Evolutionary conservation across 53 echinoderm and acorn worm genomes (phyloP).

Genomic region (Henricia sp.): DNA sequence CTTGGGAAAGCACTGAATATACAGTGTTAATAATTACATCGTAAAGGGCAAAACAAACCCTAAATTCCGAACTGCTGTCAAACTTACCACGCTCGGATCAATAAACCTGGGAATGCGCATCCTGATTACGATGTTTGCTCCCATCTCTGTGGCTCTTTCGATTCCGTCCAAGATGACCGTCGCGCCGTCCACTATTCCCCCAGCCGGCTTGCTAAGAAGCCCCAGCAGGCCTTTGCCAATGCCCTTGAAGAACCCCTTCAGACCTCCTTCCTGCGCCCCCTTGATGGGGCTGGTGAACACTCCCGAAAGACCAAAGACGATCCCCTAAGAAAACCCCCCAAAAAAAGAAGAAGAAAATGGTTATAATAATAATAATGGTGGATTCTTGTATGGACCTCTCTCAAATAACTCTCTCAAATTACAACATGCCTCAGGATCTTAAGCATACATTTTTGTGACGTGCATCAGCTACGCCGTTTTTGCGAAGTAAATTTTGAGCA

Average conservation of each 20-base stretch:
- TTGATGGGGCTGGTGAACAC: slow-evolving; percentile 89
- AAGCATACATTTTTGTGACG: too few relatives aligned
- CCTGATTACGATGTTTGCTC: slow-evolving; percentile 77
- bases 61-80: neutral
- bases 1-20: too few relatives aligned
- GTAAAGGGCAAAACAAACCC: too few relatives aligned
- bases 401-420: too few relatives aligned
- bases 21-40: too few relatives aligned
- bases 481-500: too few relatives aligned
- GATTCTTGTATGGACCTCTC: too few relatives aligned
- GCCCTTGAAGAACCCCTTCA: slow-evolving; percentile 99
- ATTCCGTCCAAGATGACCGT: slow-evolving; percentile 91
- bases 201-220: slow-evolving; percentile 84
- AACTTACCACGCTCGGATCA: slow-evolving; percentile 82
- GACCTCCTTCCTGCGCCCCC: slow-evolving; percentile 87
- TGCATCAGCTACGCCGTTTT: too few relatives aligned
- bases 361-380: too few relatives aligned
- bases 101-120: slow-evolving; percentile 90
- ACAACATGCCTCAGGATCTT: too few relatives aligned
- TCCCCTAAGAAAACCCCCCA: slow-evolving; percentile 63
- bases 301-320: slow-evolving; percentile 86
- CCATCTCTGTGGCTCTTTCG: slow-evolving; percentile 91
- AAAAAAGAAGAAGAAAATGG: neutral
- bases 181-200: slow-evolving; percentile 85
- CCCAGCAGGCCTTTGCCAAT: slow-evolving; percentile 88